phyloP scores from a whole-genome alignment of 1,140 invertebrate genomes.

The Calycopis cecrops region DNA sequence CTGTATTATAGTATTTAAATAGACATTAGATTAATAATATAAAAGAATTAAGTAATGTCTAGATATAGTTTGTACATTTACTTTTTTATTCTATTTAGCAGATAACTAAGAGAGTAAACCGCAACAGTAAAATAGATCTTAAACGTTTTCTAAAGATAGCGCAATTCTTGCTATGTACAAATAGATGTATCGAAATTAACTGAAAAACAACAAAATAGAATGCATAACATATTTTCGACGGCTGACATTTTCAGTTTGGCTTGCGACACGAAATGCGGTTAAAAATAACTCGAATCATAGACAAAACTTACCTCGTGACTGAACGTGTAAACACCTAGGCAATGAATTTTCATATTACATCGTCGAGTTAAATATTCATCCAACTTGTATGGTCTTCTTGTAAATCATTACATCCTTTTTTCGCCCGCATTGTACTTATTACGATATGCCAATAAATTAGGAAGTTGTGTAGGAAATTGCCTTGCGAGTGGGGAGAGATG shows the following conservation, averaged over 20 bases:
- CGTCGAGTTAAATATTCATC: conserved; percentile 13
- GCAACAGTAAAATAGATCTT: too few relatives aligned
- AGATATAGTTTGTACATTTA: too few relatives aligned
- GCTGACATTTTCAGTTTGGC: conserved; percentile 53
- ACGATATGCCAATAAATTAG: conserved; percentile 2
- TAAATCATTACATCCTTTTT: background rate
- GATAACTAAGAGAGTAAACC: too few relatives aligned
- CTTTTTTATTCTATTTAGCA: too few relatives aligned
- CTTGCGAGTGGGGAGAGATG: background rate
- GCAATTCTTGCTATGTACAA: too few relatives aligned
- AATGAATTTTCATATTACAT: conserved; percentile 18
- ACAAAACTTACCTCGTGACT: conserved; percentile 45
- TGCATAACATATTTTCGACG: conserved; percentile 23
- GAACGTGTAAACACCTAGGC: conserved; percentile 9
- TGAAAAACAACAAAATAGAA: conserved; percentile 26
- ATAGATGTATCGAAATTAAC: background rate
- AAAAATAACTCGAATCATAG: conserved; percentile 41
- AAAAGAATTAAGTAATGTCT: too few relatives aligned
- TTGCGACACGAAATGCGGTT: conserved; percentile 34
- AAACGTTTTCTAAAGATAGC: too few relatives aligned
- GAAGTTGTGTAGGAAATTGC: background rate
- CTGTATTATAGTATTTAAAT: too few relatives aligned
- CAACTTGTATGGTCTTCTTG: background rate
- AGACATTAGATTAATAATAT: too few relatives aligned
- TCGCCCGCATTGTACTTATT: background rate